These are phyloP conservation scores for Idaea aversata DNA, from an alignment of 2,888 invertebrate species.

Conservation along the genomic window DNA sequence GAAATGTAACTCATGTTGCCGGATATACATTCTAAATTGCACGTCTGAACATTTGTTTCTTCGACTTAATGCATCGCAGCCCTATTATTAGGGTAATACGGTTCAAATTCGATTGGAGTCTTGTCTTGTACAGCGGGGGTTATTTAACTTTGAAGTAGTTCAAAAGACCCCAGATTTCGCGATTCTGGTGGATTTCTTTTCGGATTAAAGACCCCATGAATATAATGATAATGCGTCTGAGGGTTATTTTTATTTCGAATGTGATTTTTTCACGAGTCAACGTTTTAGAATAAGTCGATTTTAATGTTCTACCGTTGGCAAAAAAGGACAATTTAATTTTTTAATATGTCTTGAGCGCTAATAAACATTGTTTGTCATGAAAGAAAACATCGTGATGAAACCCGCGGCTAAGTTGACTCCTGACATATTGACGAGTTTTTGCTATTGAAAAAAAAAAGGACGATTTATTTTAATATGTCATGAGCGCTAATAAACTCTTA, in stretches of 20 bases:
- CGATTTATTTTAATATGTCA: background rate
- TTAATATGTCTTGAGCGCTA: background rate
- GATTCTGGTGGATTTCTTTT: slow-evolving; percentile 79
- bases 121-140: slow-evolving; percentile 50
- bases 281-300: slow-evolving; percentile 1
- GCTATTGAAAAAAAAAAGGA: no score
- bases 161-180: slow-evolving; percentile 75
- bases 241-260: slow-evolving; percentile 62
- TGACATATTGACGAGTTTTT: no score
- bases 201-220: slow-evolving; percentile 77
- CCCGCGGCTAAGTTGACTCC: no score
- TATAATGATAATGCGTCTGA: slow-evolving; percentile 75
- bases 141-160: slow-evolving; percentile 79
- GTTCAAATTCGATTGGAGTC: slow-evolving; percentile 38
- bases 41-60: slow-evolving; percentile 73
- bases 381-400: no score
- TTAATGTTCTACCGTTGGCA: background rate
- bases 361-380: no score
- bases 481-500: background rate
- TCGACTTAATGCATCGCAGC: slow-evolving; percentile 40
- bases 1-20: slow-evolving; percentile 79
- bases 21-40: slow-evolving; percentile 80
- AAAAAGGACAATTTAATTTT: background rate
- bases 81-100: slow-evolving; percentile 40
- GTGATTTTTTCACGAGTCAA: slow-evolving; percentile 59